phyloP scores from a whole-genome alignment of 2,797 vertebrate species.

The Urosaurus nigricauda region DNA sequence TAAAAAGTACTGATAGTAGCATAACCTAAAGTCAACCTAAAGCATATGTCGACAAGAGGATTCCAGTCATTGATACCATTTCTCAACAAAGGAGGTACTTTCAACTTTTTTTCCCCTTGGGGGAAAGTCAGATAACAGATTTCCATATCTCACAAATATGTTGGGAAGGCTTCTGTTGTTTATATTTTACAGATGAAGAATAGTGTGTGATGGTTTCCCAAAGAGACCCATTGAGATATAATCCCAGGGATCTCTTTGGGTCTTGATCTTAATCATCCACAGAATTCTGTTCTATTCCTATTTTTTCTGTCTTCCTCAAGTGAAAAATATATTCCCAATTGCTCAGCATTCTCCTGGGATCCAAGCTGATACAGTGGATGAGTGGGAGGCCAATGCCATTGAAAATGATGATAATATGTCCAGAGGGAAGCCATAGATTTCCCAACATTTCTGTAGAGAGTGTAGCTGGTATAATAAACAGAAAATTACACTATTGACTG shows the following conservation, averaged over 20 bases:
- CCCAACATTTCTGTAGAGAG: not conserved
- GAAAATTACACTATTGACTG: not conserved
- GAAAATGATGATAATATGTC: not conserved
- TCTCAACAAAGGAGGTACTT: not conserved
- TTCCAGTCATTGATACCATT: not conserved
- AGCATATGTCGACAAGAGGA: no score
- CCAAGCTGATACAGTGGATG: not conserved
- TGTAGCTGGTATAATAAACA: not conserved
- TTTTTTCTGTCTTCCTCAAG: not conserved
- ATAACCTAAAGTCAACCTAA: no score
- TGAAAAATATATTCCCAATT: not conserved
- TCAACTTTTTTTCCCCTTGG: not conserved
- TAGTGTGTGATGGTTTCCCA: not conserved
- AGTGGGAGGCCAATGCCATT: not conserved
- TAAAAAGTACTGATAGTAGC: no score
- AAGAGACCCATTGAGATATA: not conserved
- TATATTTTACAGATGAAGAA: not conserved
- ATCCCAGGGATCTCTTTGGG: not conserved
- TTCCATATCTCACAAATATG: not conserved
- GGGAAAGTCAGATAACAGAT: not conserved
- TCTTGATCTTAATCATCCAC: not conserved
- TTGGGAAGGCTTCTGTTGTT: not conserved
- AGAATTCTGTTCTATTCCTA: not conserved
- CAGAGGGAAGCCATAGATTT: conserved; percentile 15
- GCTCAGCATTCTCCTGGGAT: not conserved